Evolutionary conservation across 2,797 vertebrate genomes (phyloP), one percentile per base, ranked within the genome.

Genomic region (Fringilla coelebs): DNA sequence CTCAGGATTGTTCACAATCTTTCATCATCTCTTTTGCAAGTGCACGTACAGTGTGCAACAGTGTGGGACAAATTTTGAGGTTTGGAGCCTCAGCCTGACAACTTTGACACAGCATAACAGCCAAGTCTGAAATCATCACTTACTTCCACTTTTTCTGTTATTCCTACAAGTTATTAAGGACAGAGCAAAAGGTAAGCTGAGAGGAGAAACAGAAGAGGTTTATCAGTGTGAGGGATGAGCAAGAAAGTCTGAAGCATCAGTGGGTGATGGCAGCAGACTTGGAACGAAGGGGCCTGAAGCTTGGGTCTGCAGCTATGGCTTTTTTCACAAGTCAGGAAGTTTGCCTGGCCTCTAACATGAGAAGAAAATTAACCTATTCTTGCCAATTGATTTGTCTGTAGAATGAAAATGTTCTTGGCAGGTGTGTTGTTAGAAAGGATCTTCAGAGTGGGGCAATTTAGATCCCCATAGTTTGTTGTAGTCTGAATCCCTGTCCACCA

Each of bases 101-200:
- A 34, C 66, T 96, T 85, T 95, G 55, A 73, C 49, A 88, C 8
- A 29, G 72, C 10, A 3, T 67, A 94, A 89, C 63, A 82, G 86
- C 80, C 38, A 89, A 67, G 48, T 52, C 43, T 74, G 41, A 95
- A 94, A 83, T 74, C 24, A 74, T 87, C 82, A 73, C 71, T 92
- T 94, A 45, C 62, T 96, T 95, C 32, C 78, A 88, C 86, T 96
- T 97, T 57, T 81, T 72, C 9, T 1, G 22, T 82, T 84, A 66
- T 84, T 95, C 60, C 92, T 91, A 91, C 65, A 96, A 96, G 87
- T 92, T 83, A 97, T 92, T 95, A 94, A 88, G 43, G 75, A 94
- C 63, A 92, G 76, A 95, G 62, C 31, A 90, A 81, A 96, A 91
- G 29, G 20, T 24, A 84, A 67, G 43, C 40, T 91, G 85, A 93